A percentile compares a stretch with the other conserved stretches of the same genome.
Evolutionary conservation across 2,888 invertebrate genomes (phyloP).

Genomic region (Pristionchus arcanus): DNA sequence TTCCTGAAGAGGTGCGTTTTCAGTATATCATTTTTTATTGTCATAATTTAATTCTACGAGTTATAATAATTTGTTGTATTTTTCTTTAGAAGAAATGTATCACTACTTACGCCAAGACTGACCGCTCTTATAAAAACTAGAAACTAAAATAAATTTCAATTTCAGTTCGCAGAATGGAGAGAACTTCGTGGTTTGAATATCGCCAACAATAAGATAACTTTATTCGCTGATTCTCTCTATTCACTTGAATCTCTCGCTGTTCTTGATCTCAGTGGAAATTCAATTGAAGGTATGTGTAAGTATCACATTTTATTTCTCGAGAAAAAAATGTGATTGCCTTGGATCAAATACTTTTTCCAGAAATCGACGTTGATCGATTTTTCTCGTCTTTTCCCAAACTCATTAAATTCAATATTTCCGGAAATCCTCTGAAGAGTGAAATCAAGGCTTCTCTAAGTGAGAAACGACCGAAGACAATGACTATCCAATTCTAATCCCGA

Average conservation of each 20-base stretch:
- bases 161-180: conserved; percentile 42
- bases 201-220: conserved; percentile 48
- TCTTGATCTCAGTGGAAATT: conserved; percentile 53
- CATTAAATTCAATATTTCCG: conserved; percentile 42
- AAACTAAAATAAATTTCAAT: not conserved
- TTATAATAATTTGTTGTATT: not conserved
- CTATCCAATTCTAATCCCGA: conserved; percentile 45
- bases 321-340: not conserved
- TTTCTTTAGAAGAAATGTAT: too few relatives aligned
- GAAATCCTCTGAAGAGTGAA: conserved; percentile 47
- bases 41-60: not conserved
- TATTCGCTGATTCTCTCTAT: conserved; percentile 33
- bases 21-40: too few relatives aligned
- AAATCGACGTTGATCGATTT: conserved; percentile 36
- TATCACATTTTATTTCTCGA: not conserved
- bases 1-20: conserved; percentile 52
- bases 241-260: conserved; percentile 41
- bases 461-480: conserved; percentile 31
- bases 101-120: too few relatives aligned
- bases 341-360: not conserved
- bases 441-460: conserved; percentile 22
- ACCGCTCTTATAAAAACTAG: not conserved
- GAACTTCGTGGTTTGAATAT: conserved; percentile 48
- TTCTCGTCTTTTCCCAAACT: conserved; percentile 46
- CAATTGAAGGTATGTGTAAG: conserved; percentile 10